Conservation (phyloP, 2,888 invertebrate genomes). For the Prosopocoilus inquinatus region DNA sequence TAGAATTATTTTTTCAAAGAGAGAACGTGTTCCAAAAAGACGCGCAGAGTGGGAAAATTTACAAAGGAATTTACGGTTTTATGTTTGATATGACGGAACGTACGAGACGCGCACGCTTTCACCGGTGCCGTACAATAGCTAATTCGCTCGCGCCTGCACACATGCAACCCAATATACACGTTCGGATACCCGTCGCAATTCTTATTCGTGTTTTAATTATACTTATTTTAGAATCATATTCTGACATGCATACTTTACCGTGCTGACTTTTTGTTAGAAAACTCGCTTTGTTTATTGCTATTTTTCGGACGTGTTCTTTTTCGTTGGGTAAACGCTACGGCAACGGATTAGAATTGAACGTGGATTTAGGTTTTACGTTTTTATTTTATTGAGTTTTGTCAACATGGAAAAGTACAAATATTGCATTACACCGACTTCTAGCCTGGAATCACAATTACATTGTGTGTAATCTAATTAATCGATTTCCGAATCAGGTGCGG, state of each 20-base stretch:
- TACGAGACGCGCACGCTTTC: too few relatives aligned
- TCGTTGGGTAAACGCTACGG: background rate
- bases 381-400: conserved; percentile 59
- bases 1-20: too few relatives aligned
- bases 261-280: background rate
- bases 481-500: conserved; percentile 15
- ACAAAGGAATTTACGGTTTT: too few relatives aligned
- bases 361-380: conserved; percentile 48
- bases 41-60: too few relatives aligned
- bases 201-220: background rate
- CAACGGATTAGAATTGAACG: conserved; percentile 7
- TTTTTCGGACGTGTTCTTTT: background rate
- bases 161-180: conserved; percentile 1
- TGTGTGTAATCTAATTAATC: conserved; percentile 39
- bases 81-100: too few relatives aligned
- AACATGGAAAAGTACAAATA: conserved; percentile 65
- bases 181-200: background rate
- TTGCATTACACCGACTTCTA: conserved; percentile 58
- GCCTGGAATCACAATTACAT: conserved; percentile 51
- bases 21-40: too few relatives aligned
- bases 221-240: background rate
- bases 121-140: too few relatives aligned
- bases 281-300: background rate
- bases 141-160: background rate
- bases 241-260: background rate